Evolutionary conservation across 2,113 vertebrate genomes (phyloP), one percentile per base, ranked within the genome.

Genomic region (Phyllopteryx taeniolatus): DNA sequence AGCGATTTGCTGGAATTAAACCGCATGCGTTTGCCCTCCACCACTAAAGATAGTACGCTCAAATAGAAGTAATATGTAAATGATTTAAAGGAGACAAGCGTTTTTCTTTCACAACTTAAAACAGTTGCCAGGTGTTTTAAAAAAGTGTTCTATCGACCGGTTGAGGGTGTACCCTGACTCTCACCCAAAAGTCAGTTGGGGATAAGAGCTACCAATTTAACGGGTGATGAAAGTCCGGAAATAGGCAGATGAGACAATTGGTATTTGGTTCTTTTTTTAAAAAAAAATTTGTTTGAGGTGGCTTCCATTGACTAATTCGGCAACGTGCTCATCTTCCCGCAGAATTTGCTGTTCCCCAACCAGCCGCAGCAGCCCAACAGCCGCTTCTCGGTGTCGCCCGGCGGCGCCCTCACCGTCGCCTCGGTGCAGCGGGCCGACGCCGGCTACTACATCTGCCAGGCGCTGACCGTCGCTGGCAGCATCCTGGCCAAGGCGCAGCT

Each of bases 371-470:
- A 98, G 73, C 94, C 98, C 81, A 97, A 91, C 92, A 97, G 95
- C 78, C 94, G 95, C 66, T 96, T 96, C 75, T 97, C 95, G 0
- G 98, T 99, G 88, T 98, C 96, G 11, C 94, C 95, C 61, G 91
- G 93, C 0, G 98, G 98, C 82, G 96, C 96, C 85, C 95, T 99
- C 83, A 99, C 97, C 78, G 96, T 99, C 85, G 91, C 94, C 68
- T 93, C 94, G 74, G 95, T 99, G 80, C 97, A 99, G 85, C 92
- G 96, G 10, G 91, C 93, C 31, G 98, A 99, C 46, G 95, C 94
- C 0, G 98, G 98, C 61, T 98, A 96, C 91, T 99, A 99, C 84
- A 97, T 98, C 90, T 99, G 98, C 90, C 98, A 99, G 91, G 98
- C 98, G 1, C 90, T 99, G 77, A 99, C 96, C 0, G 96, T 99